phyloP scores from a whole-genome alignment of 2,797 vertebrate genomes.

The Schizopygopsis pylzovi region DNA sequence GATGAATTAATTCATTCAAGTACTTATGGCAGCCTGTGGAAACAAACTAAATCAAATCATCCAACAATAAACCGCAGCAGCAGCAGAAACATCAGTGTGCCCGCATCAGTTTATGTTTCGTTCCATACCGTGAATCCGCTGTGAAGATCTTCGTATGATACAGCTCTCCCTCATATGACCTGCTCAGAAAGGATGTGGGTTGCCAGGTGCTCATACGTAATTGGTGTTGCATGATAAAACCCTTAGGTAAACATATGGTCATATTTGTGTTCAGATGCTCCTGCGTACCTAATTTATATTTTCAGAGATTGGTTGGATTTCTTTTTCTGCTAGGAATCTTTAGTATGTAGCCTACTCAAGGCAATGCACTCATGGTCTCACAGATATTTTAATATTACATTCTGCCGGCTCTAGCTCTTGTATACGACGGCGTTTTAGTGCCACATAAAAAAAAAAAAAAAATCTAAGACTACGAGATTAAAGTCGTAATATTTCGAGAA shows the following conservation, averaged over 20 bases:
- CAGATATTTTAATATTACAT: not conserved
- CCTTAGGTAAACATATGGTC: conserved; percentile 32
- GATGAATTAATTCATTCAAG: no score
- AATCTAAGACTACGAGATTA: no score
- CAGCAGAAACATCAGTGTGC: not conserved
- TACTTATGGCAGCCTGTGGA: not conserved
- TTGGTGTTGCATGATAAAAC: conserved; percentile 17
- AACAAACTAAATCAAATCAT: not conserved
- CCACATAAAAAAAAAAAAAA: no score
- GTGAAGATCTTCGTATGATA: not conserved
- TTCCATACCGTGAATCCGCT: not conserved
- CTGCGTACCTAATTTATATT: conserved; percentile 5
- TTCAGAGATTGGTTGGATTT: conserved; percentile 14
- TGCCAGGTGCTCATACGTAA: conserved; percentile 38
- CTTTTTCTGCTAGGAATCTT: not conserved
- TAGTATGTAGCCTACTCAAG: not conserved
- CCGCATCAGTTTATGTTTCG: not conserved
- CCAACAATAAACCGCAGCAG: not conserved
- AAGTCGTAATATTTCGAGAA: no score
- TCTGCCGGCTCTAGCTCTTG: not conserved
- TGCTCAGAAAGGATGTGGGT: conserved; percentile 24
- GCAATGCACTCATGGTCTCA: not conserved
- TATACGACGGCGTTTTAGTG: no score
- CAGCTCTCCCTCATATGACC: not conserved
- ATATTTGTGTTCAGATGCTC: conserved; percentile 34